phyloP scores from a whole-genome alignment of 2,888 invertebrate genomes.

The Hymenopus coronatus region DNA sequence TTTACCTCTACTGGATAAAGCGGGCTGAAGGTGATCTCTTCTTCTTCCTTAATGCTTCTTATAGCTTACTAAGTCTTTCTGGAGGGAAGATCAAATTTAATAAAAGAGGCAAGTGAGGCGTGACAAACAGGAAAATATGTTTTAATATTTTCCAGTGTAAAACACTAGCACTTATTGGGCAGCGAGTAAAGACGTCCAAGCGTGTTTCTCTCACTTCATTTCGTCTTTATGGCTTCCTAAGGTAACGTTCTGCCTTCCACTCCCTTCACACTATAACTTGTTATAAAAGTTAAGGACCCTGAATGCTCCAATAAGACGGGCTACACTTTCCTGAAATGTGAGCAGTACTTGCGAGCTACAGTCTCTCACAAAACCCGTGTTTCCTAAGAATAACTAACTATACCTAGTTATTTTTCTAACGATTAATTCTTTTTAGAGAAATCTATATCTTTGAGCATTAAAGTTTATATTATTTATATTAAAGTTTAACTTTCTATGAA shows the following conservation, averaged over 20 bases:
- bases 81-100: background rate
- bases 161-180: background rate
- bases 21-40: background rate
- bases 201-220: background rate
- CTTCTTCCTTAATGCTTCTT: background rate
- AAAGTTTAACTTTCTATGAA: too few relatives aligned
- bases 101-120: background rate
- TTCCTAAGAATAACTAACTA: background rate
- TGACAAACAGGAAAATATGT: background rate
- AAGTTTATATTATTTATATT: too few relatives aligned
- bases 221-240: background rate
- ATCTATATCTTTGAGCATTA: too few relatives aligned
- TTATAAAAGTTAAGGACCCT: background rate
- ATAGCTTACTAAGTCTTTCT: background rate
- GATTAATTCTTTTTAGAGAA: too few relatives aligned
- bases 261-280: background rate
- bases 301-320: background rate
- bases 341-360: background rate
- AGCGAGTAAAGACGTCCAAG: background rate
- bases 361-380: background rate
- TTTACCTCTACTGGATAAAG: background rate
- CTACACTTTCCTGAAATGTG: background rate
- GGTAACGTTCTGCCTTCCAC: background rate
- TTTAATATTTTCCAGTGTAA: background rate
- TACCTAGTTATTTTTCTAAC: too few relatives aligned